Evolutionary conservation across 2,113 vertebrate species (phyloP).

Genomic region (Cephalopholis sonnerati): DNA sequence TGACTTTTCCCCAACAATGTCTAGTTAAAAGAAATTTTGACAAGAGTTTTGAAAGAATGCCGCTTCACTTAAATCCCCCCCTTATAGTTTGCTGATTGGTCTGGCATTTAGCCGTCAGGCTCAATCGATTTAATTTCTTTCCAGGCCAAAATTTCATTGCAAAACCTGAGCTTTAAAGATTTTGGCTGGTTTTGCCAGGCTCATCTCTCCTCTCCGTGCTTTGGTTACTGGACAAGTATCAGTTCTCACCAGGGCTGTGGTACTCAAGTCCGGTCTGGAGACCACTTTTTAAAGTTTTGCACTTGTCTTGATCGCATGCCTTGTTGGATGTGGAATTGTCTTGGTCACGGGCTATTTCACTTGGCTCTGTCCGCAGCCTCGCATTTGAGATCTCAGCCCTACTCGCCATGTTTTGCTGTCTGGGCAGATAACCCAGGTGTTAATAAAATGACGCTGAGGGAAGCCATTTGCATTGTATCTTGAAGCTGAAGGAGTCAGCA

Average conservation of each 20-base stretch:
- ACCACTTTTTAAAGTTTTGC: no score
- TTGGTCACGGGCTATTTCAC: no score
- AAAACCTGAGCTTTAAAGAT: slow-evolving; percentile 3
- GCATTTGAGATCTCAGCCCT: no score
- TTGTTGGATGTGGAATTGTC: no score
- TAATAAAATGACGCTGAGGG: no score
- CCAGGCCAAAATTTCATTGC: background rate
- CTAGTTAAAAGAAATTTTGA: background rate
- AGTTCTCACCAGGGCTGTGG: background rate
- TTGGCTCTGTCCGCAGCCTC: no score
- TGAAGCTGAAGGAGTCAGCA: no score
- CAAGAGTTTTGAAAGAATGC: background rate
- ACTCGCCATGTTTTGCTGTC: no score
- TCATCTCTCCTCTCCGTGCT: background rate
- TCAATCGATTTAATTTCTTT: slow-evolving; percentile 3
- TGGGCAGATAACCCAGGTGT: no score
- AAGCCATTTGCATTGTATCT: no score
- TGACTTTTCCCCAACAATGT: background rate
- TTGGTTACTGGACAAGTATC: background rate
- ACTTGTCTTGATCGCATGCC: no score
- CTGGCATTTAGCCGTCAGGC: slow-evolving; percentile 11
- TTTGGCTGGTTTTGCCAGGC: background rate
- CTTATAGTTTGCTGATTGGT: slow-evolving; percentile 7
- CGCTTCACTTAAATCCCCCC: background rate
- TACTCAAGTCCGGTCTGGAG: no score